These are phyloP conservation scores for Catharus bicknelli DNA, from an alignment of 2,113 vertebrate species.

Conservation along the genomic window DNA sequence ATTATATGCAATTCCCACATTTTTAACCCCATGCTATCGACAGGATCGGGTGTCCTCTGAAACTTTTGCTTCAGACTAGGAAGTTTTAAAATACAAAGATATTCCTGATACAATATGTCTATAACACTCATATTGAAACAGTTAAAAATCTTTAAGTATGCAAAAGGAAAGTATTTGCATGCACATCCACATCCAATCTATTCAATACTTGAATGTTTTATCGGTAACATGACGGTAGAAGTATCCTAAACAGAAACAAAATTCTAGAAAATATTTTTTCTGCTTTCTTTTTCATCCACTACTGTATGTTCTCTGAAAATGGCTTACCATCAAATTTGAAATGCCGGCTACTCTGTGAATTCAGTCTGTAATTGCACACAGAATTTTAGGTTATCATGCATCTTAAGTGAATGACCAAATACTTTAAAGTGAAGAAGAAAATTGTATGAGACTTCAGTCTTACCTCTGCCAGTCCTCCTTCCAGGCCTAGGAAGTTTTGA, in stretches of 20 bases:
- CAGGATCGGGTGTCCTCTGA: not conserved
- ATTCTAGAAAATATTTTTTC: not conserved
- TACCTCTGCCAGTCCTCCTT: not conserved
- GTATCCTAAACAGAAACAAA: not conserved
- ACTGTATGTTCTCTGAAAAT: not conserved
- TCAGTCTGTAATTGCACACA: not conserved
- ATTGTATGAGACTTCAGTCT: not conserved
- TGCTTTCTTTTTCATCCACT: not conserved
- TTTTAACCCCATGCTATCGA: no score
- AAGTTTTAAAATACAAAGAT: not conserved
- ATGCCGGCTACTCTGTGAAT: not conserved
- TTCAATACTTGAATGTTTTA: not conserved
- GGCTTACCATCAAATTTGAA: not conserved
- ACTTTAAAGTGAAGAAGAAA: not conserved
- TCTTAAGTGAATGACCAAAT: not conserved
- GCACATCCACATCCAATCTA: not conserved
- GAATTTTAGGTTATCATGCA: not conserved
- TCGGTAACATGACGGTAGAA: not conserved
- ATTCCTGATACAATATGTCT: not conserved
- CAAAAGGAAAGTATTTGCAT: not conserved
- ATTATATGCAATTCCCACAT: no score
- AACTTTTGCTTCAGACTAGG: not conserved
- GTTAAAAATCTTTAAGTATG: not conserved
- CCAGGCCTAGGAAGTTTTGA: not conserved
- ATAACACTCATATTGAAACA: not conserved